Evolutionary conservation across 1,140 invertebrate species (phyloP).

Genomic region (Copidosoma floridanum): DNA sequence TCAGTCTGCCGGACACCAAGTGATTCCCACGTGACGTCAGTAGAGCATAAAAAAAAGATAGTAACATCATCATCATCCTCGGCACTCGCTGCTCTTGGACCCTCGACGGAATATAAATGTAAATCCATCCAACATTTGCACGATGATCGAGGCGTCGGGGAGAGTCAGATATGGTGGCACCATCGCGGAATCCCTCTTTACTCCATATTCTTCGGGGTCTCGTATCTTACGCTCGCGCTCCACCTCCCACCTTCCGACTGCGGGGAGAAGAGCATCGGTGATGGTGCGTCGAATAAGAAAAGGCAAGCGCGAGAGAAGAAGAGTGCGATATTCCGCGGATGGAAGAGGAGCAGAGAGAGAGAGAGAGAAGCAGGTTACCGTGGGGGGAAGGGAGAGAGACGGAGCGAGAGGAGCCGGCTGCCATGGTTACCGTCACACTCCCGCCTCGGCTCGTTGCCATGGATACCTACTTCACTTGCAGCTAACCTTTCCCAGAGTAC

Average conservation of each 20-base stretch:
- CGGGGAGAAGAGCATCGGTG: not conserved
- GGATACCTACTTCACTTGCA: slow-evolving; percentile 44
- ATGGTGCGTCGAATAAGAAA: too few species aligned
- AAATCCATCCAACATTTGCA: too few species aligned
- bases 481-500: slow-evolving; percentile 41
- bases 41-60: too few species aligned
- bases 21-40: too few species aligned
- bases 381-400: slow-evolving; percentile 53
- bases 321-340: slow-evolving; percentile 10
- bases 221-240: slow-evolving; percentile 26
- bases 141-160: too few species aligned
- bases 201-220: slow-evolving; percentile 2
- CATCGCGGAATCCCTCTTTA: slow-evolving; percentile 1
- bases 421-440: slow-evolving; percentile 59
- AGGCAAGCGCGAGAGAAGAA: slow-evolving; percentile 41
- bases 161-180: too few species aligned
- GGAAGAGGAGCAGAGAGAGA: not conserved
- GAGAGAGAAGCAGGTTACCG: slow-evolving; percentile 24
- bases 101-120: too few species aligned
- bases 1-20: slow-evolving; percentile 1
- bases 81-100: too few species aligned
- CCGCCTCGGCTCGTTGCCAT: slow-evolving; percentile 57
- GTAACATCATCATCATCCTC: too few species aligned
- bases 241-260: slow-evolving; percentile 16
- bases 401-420: slow-evolving; percentile 51